A percentile compares a stretch with the other conserved stretches of the same genome.
Evolutionary conservation across 2,888 invertebrate species (phyloP).

Genomic region (Girardia tigrina): DNA sequence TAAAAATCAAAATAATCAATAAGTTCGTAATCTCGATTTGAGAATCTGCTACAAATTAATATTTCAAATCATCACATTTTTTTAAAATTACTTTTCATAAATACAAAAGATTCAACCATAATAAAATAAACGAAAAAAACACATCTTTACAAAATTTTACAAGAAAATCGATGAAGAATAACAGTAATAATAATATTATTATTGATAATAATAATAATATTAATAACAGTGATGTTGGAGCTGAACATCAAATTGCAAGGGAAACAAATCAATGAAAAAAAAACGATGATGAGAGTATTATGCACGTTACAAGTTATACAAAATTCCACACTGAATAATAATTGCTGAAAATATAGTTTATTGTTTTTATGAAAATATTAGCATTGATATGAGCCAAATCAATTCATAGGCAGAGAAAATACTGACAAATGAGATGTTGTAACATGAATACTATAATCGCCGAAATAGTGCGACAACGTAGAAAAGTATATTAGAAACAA

Average conservation of each 20-base stretch:
- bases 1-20: neutral
- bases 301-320: constrained; percentile 3
- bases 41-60: neutral
- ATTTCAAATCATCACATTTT: too few relatives aligned
- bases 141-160: neutral
- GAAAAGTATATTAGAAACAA: too few relatives aligned
- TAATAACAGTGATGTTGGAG: too few relatives aligned
- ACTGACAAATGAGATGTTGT: constrained; percentile 8
- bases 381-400: constrained; percentile 17
- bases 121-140: neutral
- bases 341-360: neutral
- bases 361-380: constrained; percentile 4
- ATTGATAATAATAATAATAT: too few relatives aligned
- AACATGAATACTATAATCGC: neutral
- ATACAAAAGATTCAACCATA: too few relatives aligned
- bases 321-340: neutral
- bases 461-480: neutral
- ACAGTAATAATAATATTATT: too few relatives aligned
- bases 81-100: too few relatives aligned
- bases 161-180: neutral
- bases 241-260: too few relatives aligned
- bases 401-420: constrained; percentile 18
- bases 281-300: constrained; percentile 23
- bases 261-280: constrained; percentile 12
- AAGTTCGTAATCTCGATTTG: constrained; percentile 3